Evolutionary conservation across 2,888 invertebrate genomes (phyloP).

Genomic region (Adineta ricciae): DNA sequence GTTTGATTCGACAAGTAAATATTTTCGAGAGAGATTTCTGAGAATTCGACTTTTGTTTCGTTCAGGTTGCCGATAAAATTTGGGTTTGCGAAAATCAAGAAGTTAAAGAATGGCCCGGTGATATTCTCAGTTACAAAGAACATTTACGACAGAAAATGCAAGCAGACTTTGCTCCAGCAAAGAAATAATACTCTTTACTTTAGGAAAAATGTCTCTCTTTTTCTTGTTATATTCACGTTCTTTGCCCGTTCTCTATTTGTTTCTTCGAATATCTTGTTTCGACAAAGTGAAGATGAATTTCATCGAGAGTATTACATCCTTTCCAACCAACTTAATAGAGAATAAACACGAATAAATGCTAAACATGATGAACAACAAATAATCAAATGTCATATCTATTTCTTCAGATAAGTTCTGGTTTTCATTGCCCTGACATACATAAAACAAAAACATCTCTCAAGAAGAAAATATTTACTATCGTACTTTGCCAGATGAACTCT

Average conservation of each 20-base stretch:
- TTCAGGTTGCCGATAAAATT: constrained; percentile 89
- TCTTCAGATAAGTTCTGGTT: background rate
- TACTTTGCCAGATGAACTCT: too few relatives aligned
- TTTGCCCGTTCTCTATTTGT: background rate
- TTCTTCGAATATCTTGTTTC: background rate
- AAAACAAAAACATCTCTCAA: too few relatives aligned
- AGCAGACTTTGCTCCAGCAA: constrained; percentile 20
- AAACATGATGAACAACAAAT: background rate
- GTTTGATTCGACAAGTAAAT: constrained; percentile 86
- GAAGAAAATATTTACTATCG: too few relatives aligned
- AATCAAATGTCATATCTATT: background rate
- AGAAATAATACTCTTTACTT: background rate
- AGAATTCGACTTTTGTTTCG: background rate
- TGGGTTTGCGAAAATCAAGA: constrained; percentile 96
- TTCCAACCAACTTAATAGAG: background rate
- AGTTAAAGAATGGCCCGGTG: constrained; percentile 91
- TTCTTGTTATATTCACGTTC: background rate
- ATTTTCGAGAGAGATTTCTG: background rate
- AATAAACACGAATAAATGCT: background rate
- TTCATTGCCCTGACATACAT: too few relatives aligned
- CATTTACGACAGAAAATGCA: constrained; percentile 55
- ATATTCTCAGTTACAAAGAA: constrained; percentile 88
- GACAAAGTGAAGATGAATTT: background rate
- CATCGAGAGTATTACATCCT: background rate
- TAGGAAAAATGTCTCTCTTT: background rate